phyloP scores from a whole-genome alignment of 1,140 invertebrate genomes.

The Drosophila malerkotliana region DNA sequence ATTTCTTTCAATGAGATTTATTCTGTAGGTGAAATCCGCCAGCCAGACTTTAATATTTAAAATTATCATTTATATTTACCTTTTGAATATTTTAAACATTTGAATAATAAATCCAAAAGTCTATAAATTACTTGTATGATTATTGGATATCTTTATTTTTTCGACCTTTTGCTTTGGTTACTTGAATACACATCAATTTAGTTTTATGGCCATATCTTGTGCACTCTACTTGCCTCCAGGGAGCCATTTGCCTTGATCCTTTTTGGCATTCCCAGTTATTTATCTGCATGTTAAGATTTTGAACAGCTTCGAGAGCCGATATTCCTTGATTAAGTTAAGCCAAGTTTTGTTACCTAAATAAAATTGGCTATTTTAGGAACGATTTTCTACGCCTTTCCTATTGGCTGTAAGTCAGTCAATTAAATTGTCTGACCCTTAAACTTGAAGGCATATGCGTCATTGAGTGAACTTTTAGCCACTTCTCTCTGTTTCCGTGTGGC shows the following conservation, averaged over 20 bases:
- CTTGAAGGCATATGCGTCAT: conserved; percentile 34
- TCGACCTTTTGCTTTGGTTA: conserved; percentile 17
- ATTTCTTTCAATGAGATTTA: conserved; percentile 14
- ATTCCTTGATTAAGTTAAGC: conserved; percentile 26
- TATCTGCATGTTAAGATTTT: conserved; percentile 39
- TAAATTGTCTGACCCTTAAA: conserved; percentile 40
- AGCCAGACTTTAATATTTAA: background rate
- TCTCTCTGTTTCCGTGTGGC: conserved; percentile 3
- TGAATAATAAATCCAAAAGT: background rate
- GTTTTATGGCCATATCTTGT: conserved; percentile 51
- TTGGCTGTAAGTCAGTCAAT: conserved; percentile 41
- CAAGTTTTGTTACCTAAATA: conserved; percentile 34
- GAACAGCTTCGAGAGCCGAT: conserved; percentile 30
- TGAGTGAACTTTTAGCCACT: conserved; percentile 16
- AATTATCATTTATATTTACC: background rate
- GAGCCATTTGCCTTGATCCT: conserved; percentile 43
- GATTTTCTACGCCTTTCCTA: conserved; percentile 21
- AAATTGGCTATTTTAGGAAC: conserved; percentile 37
- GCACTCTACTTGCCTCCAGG: conserved; percentile 25
- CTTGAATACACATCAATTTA: conserved; percentile 43
- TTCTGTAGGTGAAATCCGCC: conserved; percentile 31
- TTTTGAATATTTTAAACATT: background rate
- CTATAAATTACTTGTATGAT: conserved; percentile 13
- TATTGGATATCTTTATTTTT: background rate
- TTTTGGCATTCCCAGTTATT: conserved; percentile 40